These are phyloP conservation scores for Crocodylus rhombifer DNA, from an alignment of 2,797 vertebrate genomes.

Conservation along the genomic window DNA sequence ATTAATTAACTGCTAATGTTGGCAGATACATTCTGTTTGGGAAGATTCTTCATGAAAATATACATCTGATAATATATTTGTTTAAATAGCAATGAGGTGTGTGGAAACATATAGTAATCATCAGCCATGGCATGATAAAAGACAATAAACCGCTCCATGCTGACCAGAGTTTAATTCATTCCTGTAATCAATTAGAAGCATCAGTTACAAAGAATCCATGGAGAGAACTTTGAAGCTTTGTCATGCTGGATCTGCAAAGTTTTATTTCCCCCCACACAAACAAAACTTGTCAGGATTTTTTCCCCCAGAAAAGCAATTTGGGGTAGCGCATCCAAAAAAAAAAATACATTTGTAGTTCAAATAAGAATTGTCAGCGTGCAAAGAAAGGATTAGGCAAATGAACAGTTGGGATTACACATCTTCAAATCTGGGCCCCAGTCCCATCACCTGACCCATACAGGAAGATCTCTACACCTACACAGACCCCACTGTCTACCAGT, in stretches of 20 bases:
- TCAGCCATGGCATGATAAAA: fast-evolving
- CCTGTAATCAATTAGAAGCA: neutral
- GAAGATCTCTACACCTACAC: neutral
- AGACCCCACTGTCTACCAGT: neutral
- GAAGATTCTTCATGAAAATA: neutral
- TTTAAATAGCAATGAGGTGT: neutral
- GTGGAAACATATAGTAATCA: neutral
- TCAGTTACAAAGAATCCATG: neutral
- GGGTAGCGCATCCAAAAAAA: neutral
- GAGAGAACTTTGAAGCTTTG: neutral
- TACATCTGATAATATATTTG: neutral
- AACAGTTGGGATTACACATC: neutral
- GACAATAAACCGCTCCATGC: neutral
- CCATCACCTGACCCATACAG: neutral
- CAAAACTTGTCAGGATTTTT: too few relatives aligned
- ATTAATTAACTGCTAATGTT: neutral
- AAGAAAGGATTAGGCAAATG: too few relatives aligned
- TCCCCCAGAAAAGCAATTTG: neutral
- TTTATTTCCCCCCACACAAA: neutral
- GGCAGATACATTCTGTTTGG: fast-evolving
- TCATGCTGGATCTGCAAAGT: too few relatives aligned
- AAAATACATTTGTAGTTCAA: neutral
- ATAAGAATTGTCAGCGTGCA: neutral
- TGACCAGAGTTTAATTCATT: neutral
- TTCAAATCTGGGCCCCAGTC: neutral